Conservation (phyloP, 2,797 vertebrate species). For the Artibeus lituratus region DNA sequence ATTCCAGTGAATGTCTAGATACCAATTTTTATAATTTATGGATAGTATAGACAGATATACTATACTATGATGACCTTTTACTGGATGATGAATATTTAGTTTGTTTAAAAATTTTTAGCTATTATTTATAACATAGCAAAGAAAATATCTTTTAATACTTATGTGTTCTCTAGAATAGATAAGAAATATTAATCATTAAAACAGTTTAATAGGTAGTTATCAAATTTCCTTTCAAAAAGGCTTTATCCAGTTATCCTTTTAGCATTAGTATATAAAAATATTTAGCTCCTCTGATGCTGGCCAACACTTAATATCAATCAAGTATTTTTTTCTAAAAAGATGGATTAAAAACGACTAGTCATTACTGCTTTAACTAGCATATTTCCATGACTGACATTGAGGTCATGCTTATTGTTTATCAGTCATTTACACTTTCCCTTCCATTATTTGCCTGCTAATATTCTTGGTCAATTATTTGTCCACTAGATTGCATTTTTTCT, state of each 20-base stretch:
- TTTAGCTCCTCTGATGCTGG: neutral
- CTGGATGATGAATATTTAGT: neutral
- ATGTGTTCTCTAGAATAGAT: neutral
- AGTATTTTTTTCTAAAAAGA: neutral
- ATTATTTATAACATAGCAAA: neutral
- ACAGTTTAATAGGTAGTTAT: slow-evolving; percentile 33
- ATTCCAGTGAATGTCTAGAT: neutral
- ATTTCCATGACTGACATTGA: neutral
- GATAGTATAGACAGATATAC: neutral
- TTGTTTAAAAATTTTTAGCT: neutral
- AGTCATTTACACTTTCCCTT: neutral
- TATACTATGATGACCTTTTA: neutral
- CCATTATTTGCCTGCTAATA: neutral
- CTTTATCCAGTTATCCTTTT: slow-evolving; percentile 5
- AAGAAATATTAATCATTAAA: neutral
- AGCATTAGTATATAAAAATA: neutral
- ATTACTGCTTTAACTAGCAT: slow-evolving; percentile 21
- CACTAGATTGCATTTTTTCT: neutral
- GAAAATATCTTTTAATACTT: slow-evolving; percentile 9
- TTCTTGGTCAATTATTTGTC: neutral
- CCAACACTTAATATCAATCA: neutral
- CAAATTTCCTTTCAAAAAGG: slow-evolving; percentile 12
- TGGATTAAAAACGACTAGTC: neutral
- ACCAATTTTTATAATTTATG: neutral
- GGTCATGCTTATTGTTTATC: neutral